Percentiles rank a stretch among this genome's conserved stretches.
Conservation (phyloP, 1,140 invertebrate genomes). For the Halyomorpha halys region DNA sequence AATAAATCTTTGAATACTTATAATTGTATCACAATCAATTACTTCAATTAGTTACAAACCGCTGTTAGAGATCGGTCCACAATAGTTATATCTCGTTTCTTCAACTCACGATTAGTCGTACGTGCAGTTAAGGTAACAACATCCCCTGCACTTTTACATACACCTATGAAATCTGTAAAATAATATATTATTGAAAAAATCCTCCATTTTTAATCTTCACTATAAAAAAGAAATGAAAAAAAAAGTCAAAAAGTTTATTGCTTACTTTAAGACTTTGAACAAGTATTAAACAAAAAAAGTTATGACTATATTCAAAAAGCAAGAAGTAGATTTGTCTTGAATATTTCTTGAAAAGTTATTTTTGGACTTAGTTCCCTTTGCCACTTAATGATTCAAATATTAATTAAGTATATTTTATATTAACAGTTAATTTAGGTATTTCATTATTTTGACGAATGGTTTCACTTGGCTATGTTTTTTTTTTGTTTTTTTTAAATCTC, state of each 20-base stretch:
- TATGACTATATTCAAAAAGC: too few relatives aligned
- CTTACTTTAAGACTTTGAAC: too few relatives aligned
- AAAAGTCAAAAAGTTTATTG: slow-evolving; percentile 4
- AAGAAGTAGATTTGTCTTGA: too few relatives aligned
- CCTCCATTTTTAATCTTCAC: not conserved
- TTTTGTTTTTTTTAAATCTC: too few relatives aligned
- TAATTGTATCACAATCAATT: not conserved
- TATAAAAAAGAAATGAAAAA: not conserved
- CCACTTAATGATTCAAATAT: too few relatives aligned
- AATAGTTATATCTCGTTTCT: slow-evolving; percentile 78
- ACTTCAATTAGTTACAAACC: slow-evolving; percentile 42
- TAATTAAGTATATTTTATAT: too few relatives aligned
- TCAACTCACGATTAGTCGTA: slow-evolving; percentile 68
- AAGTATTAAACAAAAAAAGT: too few relatives aligned
- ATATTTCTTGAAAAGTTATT: too few relatives aligned
- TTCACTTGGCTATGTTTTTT: too few relatives aligned
- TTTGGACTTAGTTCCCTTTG: too few relatives aligned
- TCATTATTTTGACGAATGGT: too few relatives aligned
- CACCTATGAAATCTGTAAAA: slow-evolving; percentile 76
- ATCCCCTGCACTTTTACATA: slow-evolving; percentile 68
- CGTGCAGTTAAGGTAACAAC: slow-evolving; percentile 58
- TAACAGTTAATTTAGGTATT: too few relatives aligned
- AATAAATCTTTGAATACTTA: not conserved
- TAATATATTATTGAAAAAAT: slow-evolving; percentile 14
- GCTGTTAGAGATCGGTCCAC: slow-evolving; percentile 74